phyloP scores from a whole-genome alignment of 2,888 invertebrate genomes.

The Tipula unca region DNA sequence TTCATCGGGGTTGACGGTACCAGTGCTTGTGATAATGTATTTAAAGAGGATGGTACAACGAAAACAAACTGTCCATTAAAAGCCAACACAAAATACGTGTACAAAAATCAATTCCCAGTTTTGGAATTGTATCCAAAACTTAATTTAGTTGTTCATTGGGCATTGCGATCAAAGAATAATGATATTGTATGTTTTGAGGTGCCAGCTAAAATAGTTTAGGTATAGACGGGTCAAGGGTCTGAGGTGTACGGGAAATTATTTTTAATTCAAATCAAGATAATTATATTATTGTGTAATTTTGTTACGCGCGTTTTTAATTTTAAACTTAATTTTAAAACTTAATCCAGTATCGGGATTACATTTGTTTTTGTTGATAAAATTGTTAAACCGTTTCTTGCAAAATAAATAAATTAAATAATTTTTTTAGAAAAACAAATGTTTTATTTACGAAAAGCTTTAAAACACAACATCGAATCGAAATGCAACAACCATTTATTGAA shows the following conservation, averaged over 20 bases:
- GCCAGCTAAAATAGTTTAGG: conserved; percentile 50
- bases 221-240: background rate
- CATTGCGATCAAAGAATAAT: conserved; percentile 43
- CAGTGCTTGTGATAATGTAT: conserved; percentile 58
- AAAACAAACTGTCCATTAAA: conserved; percentile 56
- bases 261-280: background rate
- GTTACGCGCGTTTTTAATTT: too few relatives aligned
- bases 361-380: background rate
- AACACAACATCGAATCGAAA: too few relatives aligned
- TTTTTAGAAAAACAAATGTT: background rate
- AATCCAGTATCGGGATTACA: background rate
- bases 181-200: conserved; percentile 58
- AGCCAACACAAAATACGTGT: conserved; percentile 57
- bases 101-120: conserved; percentile 56
- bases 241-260: too few relatives aligned
- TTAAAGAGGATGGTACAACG: conserved; percentile 47
- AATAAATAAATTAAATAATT: background rate
- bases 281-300: too few relatives aligned
- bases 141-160: conserved; percentile 55
- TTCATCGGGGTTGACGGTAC: conserved; percentile 68
- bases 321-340: too few relatives aligned
- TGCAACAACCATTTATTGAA: too few relatives aligned
- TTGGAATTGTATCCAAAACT: conserved; percentile 45
- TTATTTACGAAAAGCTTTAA: too few relatives aligned
- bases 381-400: background rate